Conservation (phyloP, 2,888 invertebrate genomes). For the Lasioglossum leucozonium region DNA sequence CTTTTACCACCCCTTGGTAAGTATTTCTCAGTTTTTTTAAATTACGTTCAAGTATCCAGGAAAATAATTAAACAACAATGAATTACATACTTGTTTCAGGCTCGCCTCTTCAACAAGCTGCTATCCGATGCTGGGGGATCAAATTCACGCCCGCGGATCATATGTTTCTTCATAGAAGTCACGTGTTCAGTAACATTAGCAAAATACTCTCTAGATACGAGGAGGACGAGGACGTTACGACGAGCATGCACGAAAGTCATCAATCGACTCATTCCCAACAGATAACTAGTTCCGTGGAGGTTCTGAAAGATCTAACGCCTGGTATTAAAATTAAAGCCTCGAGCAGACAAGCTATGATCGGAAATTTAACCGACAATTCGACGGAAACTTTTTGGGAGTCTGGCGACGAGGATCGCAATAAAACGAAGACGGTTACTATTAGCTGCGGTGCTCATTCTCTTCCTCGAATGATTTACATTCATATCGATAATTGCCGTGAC, state of each 20-base stretch:
- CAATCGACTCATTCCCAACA: slow-evolving; percentile 84
- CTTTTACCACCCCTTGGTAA: slow-evolving; percentile 92
- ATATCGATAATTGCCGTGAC: slow-evolving; percentile 97
- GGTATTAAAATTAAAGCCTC: slow-evolving; percentile 94
- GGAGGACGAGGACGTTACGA: slow-evolving; percentile 88
- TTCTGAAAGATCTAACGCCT: slow-evolving; percentile 90
- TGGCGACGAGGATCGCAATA: slow-evolving; percentile 97
- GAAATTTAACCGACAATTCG: slow-evolving; percentile 95
- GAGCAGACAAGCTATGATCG: slow-evolving; percentile 97
- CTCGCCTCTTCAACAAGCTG: slow-evolving; percentile 95
- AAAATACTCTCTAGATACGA: slow-evolving; percentile 97
- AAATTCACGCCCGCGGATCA: slow-evolving; percentile 95
- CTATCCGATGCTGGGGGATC: slow-evolving; percentile 96
- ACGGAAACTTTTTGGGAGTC: slow-evolving; percentile 99
- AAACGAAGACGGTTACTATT: slow-evolving; percentile 93
- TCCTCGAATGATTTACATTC: slow-evolving; percentile 92
- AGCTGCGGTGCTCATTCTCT: slow-evolving; percentile 88
- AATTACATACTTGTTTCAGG: slow-evolving; percentile 63
- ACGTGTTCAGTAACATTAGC: slow-evolving; percentile 98
- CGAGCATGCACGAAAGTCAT: slow-evolving; percentile 87
- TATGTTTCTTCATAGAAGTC: slow-evolving; percentile 94
- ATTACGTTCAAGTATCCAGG: background rate
- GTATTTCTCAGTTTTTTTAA: background rate
- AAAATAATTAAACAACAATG: background rate
- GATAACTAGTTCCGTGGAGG: slow-evolving; percentile 87